A percentile compares a stretch with the other conserved stretches of the same genome.
Evolutionary conservation across 37 sponge, comb jelly and placozoan species (phyloP).

Genomic region (Mnemiopsis leidyi): DNA sequence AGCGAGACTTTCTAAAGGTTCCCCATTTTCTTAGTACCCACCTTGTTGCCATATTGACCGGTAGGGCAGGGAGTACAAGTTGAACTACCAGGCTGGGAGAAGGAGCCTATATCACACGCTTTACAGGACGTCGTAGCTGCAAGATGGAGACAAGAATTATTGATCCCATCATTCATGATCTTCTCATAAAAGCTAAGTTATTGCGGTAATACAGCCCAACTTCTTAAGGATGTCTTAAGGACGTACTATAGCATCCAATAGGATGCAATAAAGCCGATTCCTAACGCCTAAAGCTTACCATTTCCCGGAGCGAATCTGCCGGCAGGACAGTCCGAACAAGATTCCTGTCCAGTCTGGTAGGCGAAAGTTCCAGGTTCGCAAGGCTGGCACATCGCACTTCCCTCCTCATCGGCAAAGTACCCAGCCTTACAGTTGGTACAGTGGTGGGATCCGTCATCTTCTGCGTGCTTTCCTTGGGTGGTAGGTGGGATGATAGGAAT

Average conservation of each 20-base stretch:
- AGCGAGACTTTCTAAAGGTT: too few species aligned
- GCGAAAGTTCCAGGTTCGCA: background rate
- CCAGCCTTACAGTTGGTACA: constrained; percentile 32
- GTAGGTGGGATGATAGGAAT: too few species aligned
- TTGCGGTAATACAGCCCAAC: too few species aligned
- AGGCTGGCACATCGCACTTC: background rate
- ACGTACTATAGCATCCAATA: too few species aligned
- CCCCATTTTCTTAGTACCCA: background rate
- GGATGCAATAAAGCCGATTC: background rate
- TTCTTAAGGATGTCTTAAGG: too few species aligned
- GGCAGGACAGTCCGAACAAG: background rate
- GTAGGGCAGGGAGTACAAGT: background rate
- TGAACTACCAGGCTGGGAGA: background rate
- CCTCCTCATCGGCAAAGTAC: background rate
- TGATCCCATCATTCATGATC: too few species aligned
- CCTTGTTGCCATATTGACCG: background rate
- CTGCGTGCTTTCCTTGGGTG: background rate
- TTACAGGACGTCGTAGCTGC: background rate
- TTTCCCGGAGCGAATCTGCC: background rate
- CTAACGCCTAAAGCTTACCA: background rate
- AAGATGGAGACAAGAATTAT: too few species aligned
- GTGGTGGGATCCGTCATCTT: background rate
- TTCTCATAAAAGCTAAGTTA: too few species aligned
- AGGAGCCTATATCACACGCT: background rate
- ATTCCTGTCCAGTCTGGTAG: background rate